Evolutionary conservation across 2,888 invertebrate species (phyloP).

Genomic region (Idaea aversata): DNA sequence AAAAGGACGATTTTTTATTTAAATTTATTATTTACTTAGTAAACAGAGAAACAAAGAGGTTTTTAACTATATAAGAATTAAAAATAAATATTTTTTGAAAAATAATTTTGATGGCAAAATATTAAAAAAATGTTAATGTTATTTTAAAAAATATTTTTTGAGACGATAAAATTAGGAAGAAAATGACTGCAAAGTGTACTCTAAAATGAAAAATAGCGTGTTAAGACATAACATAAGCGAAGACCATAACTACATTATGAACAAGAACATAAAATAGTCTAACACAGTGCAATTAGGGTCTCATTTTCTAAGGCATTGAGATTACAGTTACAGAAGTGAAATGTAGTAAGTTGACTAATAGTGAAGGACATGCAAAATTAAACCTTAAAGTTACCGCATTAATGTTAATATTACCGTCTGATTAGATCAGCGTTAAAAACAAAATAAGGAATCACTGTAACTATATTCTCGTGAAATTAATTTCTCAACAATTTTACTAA

Average conservation of each 20-base stretch:
- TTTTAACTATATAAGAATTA: no score
- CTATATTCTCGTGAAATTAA: constrained; percentile 39
- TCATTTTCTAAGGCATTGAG: not conserved
- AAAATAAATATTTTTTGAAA: no score
- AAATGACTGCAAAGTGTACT: not conserved
- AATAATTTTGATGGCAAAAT: no score
- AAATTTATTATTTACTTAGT: no score
- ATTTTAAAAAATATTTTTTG: no score
- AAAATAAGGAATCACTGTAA: constrained; percentile 47
- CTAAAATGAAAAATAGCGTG: not conserved
- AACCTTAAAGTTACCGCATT: constrained; percentile 12
- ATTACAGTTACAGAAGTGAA: not conserved
- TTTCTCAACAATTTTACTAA: not conserved
- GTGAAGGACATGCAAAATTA: not conserved
- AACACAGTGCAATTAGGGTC: not conserved
- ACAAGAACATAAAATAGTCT: not conserved
- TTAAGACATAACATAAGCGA: not conserved
- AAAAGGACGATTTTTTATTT: no score
- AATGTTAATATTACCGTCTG: constrained; percentile 11
- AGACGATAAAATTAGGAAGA: not conserved
- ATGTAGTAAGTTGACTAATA: not conserved
- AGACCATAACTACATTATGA: not conserved
- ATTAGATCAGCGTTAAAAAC: constrained; percentile 24
- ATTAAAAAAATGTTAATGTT: no score
- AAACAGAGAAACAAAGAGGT: no score